These are phyloP conservation scores for Aphaenogaster floridana DNA, from an alignment of 1,140 invertebrate genomes.

Conservation along the genomic window DNA sequence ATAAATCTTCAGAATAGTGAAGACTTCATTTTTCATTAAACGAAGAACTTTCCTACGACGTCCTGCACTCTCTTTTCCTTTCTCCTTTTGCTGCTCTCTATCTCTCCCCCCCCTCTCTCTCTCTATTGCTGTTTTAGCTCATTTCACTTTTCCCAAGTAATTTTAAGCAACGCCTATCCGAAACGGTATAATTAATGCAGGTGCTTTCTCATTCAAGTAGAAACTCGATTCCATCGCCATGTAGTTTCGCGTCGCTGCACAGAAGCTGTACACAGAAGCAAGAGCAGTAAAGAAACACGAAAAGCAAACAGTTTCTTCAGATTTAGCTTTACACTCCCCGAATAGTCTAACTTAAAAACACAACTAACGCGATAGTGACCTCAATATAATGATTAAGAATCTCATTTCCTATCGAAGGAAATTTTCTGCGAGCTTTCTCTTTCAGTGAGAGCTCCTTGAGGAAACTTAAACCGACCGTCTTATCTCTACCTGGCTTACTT, in stretches of 20 bases:
- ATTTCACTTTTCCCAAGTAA: constrained; percentile 25
- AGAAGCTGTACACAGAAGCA: neutral
- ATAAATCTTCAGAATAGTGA: constrained; percentile 10
- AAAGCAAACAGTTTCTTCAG: neutral
- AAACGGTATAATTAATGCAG: constrained; percentile 37
- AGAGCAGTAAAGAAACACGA: neutral
- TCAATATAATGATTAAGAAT: constrained; percentile 34
- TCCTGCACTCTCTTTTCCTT: neutral
- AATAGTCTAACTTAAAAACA: neutral
- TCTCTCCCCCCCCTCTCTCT: neutral
- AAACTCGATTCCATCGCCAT: neutral
- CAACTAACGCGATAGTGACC: neutral
- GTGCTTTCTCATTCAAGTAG: constrained; percentile 4
- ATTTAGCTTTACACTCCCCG: neutral
- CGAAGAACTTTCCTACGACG: neutral
- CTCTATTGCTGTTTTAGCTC: neutral
- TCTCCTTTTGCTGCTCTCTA: neutral
- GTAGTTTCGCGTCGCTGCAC: neutral
- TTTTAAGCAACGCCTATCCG: constrained; percentile 18
- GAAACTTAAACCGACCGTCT: constrained; percentile 23
- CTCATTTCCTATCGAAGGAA: constrained; percentile 4
- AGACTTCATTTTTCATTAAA: constrained; percentile 18
- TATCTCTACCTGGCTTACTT: constrained; percentile 30
- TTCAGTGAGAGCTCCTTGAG: neutral
- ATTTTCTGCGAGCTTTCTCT: constrained; percentile 26